A percentile compares a stretch with the other conserved stretches of the same genome.
Conservation (phyloP, 2,797 vertebrate genomes). For the Pantherophis vulpinus region DNA sequence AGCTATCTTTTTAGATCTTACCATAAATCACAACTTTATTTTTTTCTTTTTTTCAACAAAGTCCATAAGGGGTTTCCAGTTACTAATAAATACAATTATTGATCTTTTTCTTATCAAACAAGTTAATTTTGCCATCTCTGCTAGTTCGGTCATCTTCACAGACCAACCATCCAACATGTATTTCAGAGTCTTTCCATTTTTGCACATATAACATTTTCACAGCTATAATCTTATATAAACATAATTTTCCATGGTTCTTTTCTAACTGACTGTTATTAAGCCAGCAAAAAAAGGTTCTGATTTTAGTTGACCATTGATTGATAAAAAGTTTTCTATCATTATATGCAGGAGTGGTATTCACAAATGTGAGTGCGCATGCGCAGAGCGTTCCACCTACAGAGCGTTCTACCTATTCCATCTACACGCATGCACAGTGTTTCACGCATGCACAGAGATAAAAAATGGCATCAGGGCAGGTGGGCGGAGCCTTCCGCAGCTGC, state of each 20-base stretch:
- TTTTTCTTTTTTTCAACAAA: not conserved
- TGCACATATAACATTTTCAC: not conserved
- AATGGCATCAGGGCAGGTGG: too few species aligned
- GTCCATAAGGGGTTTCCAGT: not conserved
- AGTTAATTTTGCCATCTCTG: not conserved
- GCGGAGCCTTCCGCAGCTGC: too few species aligned
- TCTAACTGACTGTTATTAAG: not conserved
- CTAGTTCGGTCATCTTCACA: not conserved
- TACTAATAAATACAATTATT: not conserved
- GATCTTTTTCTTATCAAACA: not conserved
- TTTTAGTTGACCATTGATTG: not conserved
- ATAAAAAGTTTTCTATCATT: too few species aligned
- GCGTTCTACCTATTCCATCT: too few species aligned
- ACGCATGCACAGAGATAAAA: too few species aligned
- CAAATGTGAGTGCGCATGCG: too few species aligned
- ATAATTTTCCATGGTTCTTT: not conserved
- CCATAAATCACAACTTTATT: too few species aligned
- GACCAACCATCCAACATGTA: not conserved
- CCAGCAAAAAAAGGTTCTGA: not conserved
- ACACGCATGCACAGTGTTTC: too few species aligned
- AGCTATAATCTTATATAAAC: not conserved
- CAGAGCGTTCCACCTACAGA: too few species aligned
- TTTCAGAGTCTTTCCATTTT: not conserved
- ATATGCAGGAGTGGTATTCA: too few species aligned
- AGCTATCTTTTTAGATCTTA: too few species aligned